Percentiles rank a stretch among this genome's conserved stretches.
Evolutionary conservation across 2,113 vertebrate species (phyloP).

Genomic region (Parotia lawesii): DNA sequence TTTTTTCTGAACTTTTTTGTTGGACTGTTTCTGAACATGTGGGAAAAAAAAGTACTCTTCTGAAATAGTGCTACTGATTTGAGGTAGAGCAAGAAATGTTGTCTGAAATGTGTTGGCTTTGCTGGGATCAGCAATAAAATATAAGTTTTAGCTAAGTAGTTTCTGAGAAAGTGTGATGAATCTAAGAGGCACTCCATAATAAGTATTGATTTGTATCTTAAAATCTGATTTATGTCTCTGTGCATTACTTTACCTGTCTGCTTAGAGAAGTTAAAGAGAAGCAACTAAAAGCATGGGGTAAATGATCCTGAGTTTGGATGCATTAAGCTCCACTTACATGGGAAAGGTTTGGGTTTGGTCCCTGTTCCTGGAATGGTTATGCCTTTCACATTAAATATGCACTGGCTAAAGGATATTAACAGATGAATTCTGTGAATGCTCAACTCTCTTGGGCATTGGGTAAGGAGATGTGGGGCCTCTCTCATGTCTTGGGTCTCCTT

Average conservation of each 20-base stretch:
- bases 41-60: background rate
- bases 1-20: background rate
- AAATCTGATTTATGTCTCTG: slow-evolving; percentile 42
- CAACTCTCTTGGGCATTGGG: background rate
- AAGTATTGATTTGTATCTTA: slow-evolving; percentile 56
- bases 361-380: background rate
- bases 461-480: background rate
- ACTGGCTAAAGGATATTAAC: background rate
- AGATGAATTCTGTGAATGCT: background rate
- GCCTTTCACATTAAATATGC: slow-evolving; percentile 12
- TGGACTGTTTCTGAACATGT: background rate
- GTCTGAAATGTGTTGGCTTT: slow-evolving; percentile 18
- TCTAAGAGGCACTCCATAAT: slow-evolving; percentile 23
- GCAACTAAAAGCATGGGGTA: slow-evolving; percentile 22
- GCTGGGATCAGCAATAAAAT: slow-evolving; percentile 39
- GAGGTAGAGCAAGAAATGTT: background rate
- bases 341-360: background rate
- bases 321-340: slow-evolving; percentile 30
- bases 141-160: slow-evolving; percentile 36
- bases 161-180: slow-evolving; percentile 55
- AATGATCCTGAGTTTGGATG: background rate
- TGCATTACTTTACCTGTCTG: slow-evolving; percentile 45
- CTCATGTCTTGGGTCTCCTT: background rate
- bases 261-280: slow-evolving; percentile 36
- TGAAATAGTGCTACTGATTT: background rate